Conservation (phyloP, 2,113 vertebrate species). For the Otocyon megalotis region DNA sequence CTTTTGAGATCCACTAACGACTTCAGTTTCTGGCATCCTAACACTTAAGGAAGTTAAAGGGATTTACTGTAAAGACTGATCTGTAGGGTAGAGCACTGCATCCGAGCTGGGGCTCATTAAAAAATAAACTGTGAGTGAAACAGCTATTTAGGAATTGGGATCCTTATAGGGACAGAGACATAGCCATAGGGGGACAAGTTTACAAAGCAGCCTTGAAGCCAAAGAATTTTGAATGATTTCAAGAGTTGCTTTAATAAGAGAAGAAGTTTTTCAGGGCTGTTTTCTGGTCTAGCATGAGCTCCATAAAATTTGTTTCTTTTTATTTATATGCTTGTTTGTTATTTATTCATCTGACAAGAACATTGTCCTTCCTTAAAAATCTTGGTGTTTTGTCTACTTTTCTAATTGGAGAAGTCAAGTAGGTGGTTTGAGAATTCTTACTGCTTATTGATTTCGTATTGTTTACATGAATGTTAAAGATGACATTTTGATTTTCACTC, state of each 20-base stretch:
- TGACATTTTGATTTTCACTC: conserved; percentile 82
- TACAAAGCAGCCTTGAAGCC: neutral
- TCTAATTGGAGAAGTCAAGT: conserved; percentile 20
- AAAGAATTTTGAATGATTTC: neutral
- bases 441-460: conserved; percentile 57
- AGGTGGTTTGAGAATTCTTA: conserved; percentile 40
- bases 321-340: neutral
- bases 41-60: neutral
- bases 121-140: neutral
- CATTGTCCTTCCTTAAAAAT: neutral
- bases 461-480: conserved; percentile 66
- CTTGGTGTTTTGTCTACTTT: neutral
- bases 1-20: neutral
- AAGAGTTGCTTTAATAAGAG: neutral
- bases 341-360: neutral
- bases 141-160: neutral
- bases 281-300: neutral
- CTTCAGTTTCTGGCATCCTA: neutral
- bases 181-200: neutral
- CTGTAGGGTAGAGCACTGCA: neutral
- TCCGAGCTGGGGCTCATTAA: neutral
- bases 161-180: neutral
- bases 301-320: neutral
- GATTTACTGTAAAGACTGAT: neutral
- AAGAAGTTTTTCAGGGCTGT: neutral